These are phyloP conservation scores for Hirtodrosophila alboralis DNA, from an alignment of 2,888 invertebrate species.

Conservation along the genomic window DNA sequence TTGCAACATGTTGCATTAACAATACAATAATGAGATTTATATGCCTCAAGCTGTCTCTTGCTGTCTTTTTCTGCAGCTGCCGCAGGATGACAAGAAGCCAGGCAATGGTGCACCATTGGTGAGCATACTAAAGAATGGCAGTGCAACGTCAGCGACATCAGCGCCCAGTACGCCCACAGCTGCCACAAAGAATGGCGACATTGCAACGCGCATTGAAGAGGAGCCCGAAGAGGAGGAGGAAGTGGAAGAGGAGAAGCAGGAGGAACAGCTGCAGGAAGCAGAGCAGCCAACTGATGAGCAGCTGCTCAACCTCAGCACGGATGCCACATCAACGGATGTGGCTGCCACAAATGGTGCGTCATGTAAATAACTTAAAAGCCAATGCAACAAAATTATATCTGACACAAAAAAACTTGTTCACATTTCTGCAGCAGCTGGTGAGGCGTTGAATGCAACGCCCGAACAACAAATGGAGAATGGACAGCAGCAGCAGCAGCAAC, in stretches of 20 bases:
- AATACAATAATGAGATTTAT: conserved; percentile 50
- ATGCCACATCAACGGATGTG: conserved; percentile 43
- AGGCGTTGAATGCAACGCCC: conserved; percentile 11
- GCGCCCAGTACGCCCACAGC: conserved; percentile 51
- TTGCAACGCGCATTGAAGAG: conserved; percentile 59
- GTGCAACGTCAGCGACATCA: conserved; percentile 52
- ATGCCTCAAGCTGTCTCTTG: background rate
- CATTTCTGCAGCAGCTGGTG: conserved; percentile 35
- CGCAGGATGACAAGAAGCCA: conserved; percentile 82
- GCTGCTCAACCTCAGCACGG: conserved; percentile 34
- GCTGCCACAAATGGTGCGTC: conserved; percentile 56
- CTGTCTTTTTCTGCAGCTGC: conserved; percentile 65
- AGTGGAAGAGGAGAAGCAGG: conserved; percentile 44
- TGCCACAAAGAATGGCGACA: conserved; percentile 68
- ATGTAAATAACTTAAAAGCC: conserved; percentile 54
- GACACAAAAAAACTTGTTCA: too few species aligned
- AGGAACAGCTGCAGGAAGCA: conserved; percentile 10
- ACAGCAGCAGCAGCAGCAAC: conserved; percentile 26
- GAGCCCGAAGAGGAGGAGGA: conserved; percentile 71
- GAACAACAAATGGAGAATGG: conserved; percentile 27
- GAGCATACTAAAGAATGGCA: conserved; percentile 84
- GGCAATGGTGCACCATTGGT: conserved; percentile 81
- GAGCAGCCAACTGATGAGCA: conserved; percentile 30
- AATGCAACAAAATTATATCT: conserved; percentile 21
- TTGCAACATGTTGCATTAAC: conserved; percentile 40